These are phyloP conservation scores for Acrocyrtus sp. DNA, from an alignment of 2,888 invertebrate genomes.

Conservation along the genomic window DNA sequence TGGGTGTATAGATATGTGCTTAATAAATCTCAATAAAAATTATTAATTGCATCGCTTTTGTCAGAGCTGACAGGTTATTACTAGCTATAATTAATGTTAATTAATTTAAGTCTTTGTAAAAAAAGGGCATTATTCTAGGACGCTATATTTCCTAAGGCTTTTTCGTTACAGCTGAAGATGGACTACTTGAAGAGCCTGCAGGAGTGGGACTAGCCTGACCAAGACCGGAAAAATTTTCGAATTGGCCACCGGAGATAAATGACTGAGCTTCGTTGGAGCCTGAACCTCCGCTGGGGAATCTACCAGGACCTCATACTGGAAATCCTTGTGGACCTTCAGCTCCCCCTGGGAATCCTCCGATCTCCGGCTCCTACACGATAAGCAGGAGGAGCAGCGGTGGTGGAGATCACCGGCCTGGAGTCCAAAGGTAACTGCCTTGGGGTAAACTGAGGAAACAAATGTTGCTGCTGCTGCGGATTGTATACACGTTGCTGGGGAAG, in stretches of 20 bases:
- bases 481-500: constrained; percentile 54
- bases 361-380: constrained; percentile 33
- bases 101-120: constrained; percentile 22
- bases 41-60: constrained; percentile 43
- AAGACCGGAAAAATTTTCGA: background rate
- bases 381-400: constrained; percentile 39
- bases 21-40: constrained; percentile 13
- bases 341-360: constrained; percentile 19
- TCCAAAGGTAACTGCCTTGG: constrained; percentile 20
- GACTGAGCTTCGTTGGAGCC: constrained; percentile 26
- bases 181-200: constrained; percentile 22
- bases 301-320: constrained; percentile 17
- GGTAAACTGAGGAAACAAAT: background rate
- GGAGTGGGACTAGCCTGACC: constrained; percentile 32
- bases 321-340: constrained; percentile 20
- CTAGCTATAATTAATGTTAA: constrained; percentile 9
- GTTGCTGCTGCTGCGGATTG: constrained; percentile 49
- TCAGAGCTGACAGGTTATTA: constrained; percentile 6
- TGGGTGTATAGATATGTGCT: too few species aligned
- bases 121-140: constrained; percentile 19
- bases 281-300: constrained; percentile 16
- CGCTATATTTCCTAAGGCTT: constrained; percentile 16
- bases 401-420: constrained; percentile 9
- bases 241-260: constrained; percentile 21
- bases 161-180: constrained; percentile 14